These are phyloP conservation scores for Phymanthus crucifer DNA, from an alignment of 92 coral and sea anemone species.

Conservation along the genomic window DNA sequence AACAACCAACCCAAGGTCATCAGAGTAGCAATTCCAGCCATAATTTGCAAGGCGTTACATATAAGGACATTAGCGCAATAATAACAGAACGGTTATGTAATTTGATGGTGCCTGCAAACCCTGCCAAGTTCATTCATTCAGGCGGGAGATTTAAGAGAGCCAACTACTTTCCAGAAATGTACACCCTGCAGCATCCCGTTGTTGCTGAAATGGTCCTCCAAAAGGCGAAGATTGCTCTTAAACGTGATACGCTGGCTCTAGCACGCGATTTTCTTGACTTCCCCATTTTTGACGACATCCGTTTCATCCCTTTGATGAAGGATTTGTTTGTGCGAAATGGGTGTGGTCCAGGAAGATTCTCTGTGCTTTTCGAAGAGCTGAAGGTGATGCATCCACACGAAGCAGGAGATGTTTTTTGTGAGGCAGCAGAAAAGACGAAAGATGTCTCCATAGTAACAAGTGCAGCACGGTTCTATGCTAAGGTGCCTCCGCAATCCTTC, in stretches of 20 bases:
- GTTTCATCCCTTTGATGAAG: slow-evolving; percentile 42
- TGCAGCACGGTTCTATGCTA: slow-evolving; percentile 82
- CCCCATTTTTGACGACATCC: slow-evolving; percentile 48
- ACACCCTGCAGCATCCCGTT: slow-evolving; percentile 73
- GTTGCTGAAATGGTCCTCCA: slow-evolving; percentile 69
- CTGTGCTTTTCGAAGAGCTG: slow-evolving; percentile 67
- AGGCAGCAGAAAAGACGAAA: slow-evolving; percentile 65
- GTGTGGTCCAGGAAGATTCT: slow-evolving; percentile 44
- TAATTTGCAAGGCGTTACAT: slow-evolving; percentile 42
- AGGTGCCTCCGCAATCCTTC: slow-evolving; percentile 58
- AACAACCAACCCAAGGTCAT: slow-evolving; percentile 18
- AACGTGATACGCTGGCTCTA: slow-evolving; percentile 39
- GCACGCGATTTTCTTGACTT: slow-evolving; percentile 54
- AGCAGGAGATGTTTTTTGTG: slow-evolving; percentile 65
- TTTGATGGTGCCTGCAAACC: slow-evolving; percentile 70
- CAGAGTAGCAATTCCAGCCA: background rate
- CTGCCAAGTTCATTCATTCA: slow-evolving; percentile 11
- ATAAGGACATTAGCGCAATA: slow-evolving; percentile 65
- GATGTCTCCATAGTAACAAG: slow-evolving; percentile 61
- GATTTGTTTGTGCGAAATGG: slow-evolving; percentile 72
- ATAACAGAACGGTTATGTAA: slow-evolving; percentile 67
- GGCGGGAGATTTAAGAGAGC: background rate
- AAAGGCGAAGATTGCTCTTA: slow-evolving; percentile 26
- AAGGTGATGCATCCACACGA: slow-evolving; percentile 23
- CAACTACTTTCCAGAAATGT: slow-evolving; percentile 33